Conservation (phyloP, 2,113 vertebrate genomes). For the Saiga tatarica region DNA sequence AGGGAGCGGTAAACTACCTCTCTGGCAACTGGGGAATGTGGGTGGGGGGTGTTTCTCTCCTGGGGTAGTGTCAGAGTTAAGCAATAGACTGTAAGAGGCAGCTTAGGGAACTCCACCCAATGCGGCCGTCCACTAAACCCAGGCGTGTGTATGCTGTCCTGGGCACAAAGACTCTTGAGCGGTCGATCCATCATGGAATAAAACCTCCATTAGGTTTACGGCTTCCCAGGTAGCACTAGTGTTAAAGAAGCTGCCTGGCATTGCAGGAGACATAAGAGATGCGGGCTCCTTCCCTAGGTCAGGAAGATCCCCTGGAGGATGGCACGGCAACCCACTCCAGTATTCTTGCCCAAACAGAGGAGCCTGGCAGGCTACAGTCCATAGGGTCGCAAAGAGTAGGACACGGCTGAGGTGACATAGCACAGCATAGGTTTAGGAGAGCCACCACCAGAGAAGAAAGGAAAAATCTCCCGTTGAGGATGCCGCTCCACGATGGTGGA, state of each 20-base stretch:
- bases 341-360: background rate
- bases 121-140: background rate
- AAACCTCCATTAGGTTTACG: background rate
- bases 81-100: background rate
- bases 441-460: background rate
- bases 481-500: fast-evolving
- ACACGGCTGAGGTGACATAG: background rate
- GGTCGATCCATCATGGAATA: background rate
- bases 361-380: background rate
- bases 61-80: fast-evolving
- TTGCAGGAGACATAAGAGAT: background rate
- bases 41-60: background rate
- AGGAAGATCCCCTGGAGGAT: background rate
- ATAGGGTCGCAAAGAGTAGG: background rate
- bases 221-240: background rate
- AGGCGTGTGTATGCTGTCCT: background rate
- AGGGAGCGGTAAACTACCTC: background rate
- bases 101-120: background rate
- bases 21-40: background rate
- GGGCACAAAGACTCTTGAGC: background rate
- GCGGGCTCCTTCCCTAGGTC: background rate
- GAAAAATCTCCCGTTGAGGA: background rate
- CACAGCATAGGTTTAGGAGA: background rate
- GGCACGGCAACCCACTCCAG: background rate
- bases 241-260: background rate